Evolutionary conservation across 2,113 vertebrate species (phyloP), one percentile per base, ranked within the genome.

Genomic region (Hylia prasina): DNA sequence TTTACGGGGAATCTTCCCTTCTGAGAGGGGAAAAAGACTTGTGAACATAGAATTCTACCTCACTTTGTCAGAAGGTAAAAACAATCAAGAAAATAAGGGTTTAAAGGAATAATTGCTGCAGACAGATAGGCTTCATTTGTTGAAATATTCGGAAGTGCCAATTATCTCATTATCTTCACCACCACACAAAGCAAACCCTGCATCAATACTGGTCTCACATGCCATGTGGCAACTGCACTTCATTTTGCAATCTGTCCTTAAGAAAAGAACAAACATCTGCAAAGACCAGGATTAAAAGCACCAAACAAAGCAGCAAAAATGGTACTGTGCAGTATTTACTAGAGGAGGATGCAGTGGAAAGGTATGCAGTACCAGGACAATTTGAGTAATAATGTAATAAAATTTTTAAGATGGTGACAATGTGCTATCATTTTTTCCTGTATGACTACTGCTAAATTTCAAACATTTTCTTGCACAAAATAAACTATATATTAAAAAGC

Each of bases 201-300:
- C 87, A 88, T 92, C 91, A 89, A 68, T 72, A 71, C 11, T 45
- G 4, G 40, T 73, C 75, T 89, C 48, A 82, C 56, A 73, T 7
- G 9, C 28, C 63, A 51, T 91, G 91, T 93, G 83, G 93, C 81
- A 97, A 94, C 61, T 45, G 27, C 60, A 70, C 39, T 88, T 91
- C 71, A 88, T 96, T 96, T 96, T 95, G 83, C 90, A 93, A 96
- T 82, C 12, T 48, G 77, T 65, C 83, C 94, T 92, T 89, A 95
- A 80, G 84, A 79, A 89, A 42, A 95, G 61, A 92, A 65, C 89
- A 94, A 96, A 94, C 40, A 96, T 31, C 75, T 95, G 65, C 70
- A 93, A 64, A 88, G 13, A 7, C 33, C 13, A 56, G 50, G 56
- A 79, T 56, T 88, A 86, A 93, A 87, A 77, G 35, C 33, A 63